phyloP scores from a whole-genome alignment of 2,888 invertebrate genomes.

The Podotricha telesiphe region DNA sequence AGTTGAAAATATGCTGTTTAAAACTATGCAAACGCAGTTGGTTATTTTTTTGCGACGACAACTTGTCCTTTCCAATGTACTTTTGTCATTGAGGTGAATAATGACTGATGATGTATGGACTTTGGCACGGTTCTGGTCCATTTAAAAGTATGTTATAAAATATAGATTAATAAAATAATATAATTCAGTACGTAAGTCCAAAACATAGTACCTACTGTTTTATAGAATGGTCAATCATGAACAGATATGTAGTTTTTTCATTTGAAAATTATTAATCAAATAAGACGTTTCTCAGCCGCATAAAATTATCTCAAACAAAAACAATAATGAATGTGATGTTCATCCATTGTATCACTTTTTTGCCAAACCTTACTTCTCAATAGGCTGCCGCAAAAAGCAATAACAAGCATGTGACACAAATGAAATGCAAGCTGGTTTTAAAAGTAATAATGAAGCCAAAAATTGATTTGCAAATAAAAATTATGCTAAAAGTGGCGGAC shows the following conservation, averaged over 20 bases:
- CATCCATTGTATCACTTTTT: not conserved
- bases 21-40: conserved; percentile 26
- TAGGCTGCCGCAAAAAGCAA: not conserved
- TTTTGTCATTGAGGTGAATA: conserved; percentile 39
- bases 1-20: conserved; percentile 14
- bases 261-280: not conserved
- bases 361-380: not conserved
- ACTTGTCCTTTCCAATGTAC: conserved; percentile 33
- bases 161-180: too few relatives aligned
- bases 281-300: not conserved
- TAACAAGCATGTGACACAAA: not conserved
- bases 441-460: conserved; percentile 34
- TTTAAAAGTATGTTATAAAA: conserved; percentile 17
- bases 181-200: too few relatives aligned
- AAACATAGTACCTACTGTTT: too few relatives aligned
- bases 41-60: conserved; percentile 29
- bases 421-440: conserved; percentile 25
- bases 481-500: conserved; percentile 17
- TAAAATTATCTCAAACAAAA: not conserved
- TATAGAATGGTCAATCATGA: too few relatives aligned
- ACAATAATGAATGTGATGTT: not conserved
- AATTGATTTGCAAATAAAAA: conserved; percentile 40
- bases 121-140: conserved; percentile 11
- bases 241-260: too few relatives aligned
- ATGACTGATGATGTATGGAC: conserved; percentile 24